Percentiles rank a stretch among this genome's conserved stretches.
phyloP scores from a whole-genome alignment of 1,140 invertebrate species.

The Bombus affinis region DNA sequence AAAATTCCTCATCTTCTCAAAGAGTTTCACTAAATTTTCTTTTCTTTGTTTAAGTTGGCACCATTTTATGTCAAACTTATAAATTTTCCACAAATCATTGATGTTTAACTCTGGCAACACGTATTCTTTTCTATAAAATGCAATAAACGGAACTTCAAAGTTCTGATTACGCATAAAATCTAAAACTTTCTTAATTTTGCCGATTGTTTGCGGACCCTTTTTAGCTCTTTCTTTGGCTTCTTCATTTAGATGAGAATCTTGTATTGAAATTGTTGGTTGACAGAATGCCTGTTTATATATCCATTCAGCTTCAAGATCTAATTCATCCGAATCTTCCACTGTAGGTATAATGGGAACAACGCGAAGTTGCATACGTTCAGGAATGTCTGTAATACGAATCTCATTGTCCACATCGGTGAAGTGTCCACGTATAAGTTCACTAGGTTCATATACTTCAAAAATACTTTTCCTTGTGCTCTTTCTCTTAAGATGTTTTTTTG shows the following conservation, averaged over 20 bases:
- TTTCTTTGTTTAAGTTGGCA: constrained; percentile 95
- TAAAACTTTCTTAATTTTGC: constrained; percentile 96
- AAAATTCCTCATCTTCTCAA: constrained; percentile 96
- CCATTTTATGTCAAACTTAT: constrained; percentile 98
- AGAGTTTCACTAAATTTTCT: constrained; percentile 90
- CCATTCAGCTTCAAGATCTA: constrained; percentile 98
- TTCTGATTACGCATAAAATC: constrained; percentile 98
- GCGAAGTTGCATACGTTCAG: constrained; percentile 96
- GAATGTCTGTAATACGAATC: constrained; percentile 94
- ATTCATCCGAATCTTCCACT: constrained; percentile 92
- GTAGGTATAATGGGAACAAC: constrained; percentile 93
- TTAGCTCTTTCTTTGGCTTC: constrained; percentile 83
- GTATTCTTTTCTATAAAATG: constrained; percentile 99
- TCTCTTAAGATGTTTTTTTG: constrained; percentile 89
- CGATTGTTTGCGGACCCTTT: constrained; percentile 87
- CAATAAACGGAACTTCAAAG: constrained; percentile 98
- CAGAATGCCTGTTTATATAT: constrained; percentile 97
- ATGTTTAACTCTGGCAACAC: constrained; percentile 97
- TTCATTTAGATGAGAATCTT: constrained; percentile 84
- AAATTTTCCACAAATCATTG: constrained; percentile 98
- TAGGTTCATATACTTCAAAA: constrained; percentile 98
- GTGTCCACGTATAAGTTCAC: constrained; percentile 97
- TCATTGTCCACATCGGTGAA: constrained; percentile 97
- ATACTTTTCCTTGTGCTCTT: constrained; percentile 94
- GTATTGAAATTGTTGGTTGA: constrained; percentile 90